phyloP scores from a whole-genome alignment of 1,140 invertebrate species.

The Drosophila asahinai region DNA sequence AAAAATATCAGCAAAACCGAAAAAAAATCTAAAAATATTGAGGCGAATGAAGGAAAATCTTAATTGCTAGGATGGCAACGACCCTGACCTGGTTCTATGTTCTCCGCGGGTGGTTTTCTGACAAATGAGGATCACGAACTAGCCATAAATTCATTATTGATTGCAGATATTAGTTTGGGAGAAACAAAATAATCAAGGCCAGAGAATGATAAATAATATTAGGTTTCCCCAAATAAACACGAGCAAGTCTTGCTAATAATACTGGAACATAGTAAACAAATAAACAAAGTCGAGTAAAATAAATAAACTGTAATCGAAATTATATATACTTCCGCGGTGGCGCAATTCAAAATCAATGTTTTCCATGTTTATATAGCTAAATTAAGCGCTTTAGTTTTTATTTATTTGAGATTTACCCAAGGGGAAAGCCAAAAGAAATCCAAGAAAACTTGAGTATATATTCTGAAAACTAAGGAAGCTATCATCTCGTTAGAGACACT shows the following conservation, averaged over 20 bases:
- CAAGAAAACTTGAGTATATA: no score
- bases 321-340: neutral
- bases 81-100: slow-evolving; percentile 50
- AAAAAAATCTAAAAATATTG: neutral
- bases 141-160: neutral
- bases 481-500: neutral
- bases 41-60: slow-evolving; percentile 2
- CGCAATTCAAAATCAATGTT: neutral
- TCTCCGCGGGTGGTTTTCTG: neutral
- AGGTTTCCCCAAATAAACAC: neutral
- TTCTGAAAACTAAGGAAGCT: neutral
- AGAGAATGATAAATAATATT: neutral
- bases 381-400: no score
- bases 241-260: neutral
- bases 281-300: neutral
- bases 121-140: slow-evolving; percentile 8
- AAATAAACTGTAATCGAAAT: neutral
- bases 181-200: neutral
- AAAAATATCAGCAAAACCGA: neutral
- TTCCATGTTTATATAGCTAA: no score
- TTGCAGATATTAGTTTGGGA: neutral
- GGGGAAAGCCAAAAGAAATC: no score
- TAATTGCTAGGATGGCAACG: slow-evolving; percentile 36
- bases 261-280: neutral
- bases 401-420: neutral